Evolutionary conservation across 2,888 invertebrate genomes (phyloP).

Genomic region (Macrosiphum euphorbiae): DNA sequence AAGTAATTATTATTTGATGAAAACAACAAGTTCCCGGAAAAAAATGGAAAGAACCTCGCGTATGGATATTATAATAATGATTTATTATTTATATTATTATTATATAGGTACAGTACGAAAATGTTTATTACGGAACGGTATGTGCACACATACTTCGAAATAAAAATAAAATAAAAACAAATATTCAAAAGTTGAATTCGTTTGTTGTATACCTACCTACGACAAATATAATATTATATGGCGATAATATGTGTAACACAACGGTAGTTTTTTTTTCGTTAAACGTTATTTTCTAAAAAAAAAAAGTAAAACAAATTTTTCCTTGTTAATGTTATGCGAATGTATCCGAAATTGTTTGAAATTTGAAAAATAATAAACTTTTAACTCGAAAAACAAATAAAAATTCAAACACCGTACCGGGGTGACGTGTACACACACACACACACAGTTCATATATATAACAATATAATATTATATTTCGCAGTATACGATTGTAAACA

Average conservation of each 20-base stretch:
- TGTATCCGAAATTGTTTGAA: conserved; percentile 40
- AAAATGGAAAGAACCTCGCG: neutral
- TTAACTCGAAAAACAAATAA: conserved; percentile 9
- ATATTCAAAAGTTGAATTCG: conserved; percentile 44
- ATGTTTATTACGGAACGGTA: neutral
- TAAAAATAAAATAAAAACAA: neutral
- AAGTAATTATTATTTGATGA: neutral
- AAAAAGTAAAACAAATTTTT: neutral
- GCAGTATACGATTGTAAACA: neutral
- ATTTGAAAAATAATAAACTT: conserved; percentile 38
- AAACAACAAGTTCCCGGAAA: neutral
- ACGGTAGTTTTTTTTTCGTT: neutral
- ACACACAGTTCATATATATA: neutral
- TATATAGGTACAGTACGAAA: neutral
- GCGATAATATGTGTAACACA: neutral
- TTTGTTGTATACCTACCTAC: conserved; percentile 26
- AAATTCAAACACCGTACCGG: neutral
- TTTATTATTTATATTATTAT: neutral
- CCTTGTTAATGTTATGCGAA: neutral
- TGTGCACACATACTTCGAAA: conserved; percentile 10
- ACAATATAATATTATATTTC: conserved; percentile 15
- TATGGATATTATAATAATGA: conserved; percentile 16
- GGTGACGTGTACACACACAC: neutral
- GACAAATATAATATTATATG: neutral
- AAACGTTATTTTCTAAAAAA: conserved; percentile 21